These are phyloP conservation scores for Myripristis murdjan DNA, from an alignment of 2,797 vertebrate species.

Conservation along the genomic window DNA sequence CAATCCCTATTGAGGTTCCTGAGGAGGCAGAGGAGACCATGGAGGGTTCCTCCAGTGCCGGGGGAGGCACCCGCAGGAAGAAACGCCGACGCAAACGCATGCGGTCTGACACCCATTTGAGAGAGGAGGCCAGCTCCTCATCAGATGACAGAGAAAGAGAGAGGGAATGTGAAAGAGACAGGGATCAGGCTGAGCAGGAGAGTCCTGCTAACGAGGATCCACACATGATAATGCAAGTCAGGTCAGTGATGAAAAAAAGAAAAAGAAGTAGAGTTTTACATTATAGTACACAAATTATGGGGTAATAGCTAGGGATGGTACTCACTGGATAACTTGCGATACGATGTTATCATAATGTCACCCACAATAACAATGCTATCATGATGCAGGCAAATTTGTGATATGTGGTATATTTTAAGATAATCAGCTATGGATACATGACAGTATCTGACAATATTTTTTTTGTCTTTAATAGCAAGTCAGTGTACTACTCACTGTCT, in stretches of 20 bases:
- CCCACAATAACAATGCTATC: no score
- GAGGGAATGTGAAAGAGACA: conserved; percentile 71
- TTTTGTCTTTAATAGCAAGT: conserved; percentile 81
- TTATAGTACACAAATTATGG: no score
- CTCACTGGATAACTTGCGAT: no score
- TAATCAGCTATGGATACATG: no score
- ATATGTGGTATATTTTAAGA: no score
- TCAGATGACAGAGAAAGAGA: conserved; percentile 81
- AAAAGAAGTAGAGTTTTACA: no score
- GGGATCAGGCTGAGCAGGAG: conserved; percentile 62
- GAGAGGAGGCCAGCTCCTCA: conserved; percentile 80
- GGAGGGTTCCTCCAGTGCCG: neutral
- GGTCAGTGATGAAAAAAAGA: conserved; percentile 75
- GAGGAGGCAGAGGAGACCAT: conserved; percentile 61
- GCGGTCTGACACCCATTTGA: conserved; percentile 77
- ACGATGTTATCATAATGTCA: no score
- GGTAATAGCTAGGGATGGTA: no score
- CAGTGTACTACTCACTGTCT: conserved; percentile 83
- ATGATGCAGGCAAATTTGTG: no score
- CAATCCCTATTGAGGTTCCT: conserved; percentile 81
- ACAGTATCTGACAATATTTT: no score
- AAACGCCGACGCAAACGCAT: conserved; percentile 85
- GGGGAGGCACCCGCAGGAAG: conserved; percentile 74
- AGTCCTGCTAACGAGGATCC: conserved; percentile 56
- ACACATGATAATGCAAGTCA: conserved; percentile 48